Evolutionary conservation across 2,797 vertebrate genomes (phyloP).

Genomic region (Sebastes trivittatus): DNA sequence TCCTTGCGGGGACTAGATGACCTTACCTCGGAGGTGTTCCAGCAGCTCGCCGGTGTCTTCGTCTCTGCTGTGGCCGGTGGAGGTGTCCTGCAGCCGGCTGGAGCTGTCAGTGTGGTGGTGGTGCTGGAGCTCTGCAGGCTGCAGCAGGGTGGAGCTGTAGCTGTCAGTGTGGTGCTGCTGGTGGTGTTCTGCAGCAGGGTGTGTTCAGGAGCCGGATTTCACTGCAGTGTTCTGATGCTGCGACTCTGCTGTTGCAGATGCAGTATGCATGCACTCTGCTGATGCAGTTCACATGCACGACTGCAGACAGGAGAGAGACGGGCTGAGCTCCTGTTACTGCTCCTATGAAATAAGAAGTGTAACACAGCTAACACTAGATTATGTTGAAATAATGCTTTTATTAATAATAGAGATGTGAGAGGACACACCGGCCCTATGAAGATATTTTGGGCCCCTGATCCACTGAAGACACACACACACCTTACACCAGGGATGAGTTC

Average conservation of each 20-base stretch:
- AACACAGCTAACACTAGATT: neutral
- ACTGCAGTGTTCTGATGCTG: slow-evolving; percentile 45
- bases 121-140: too few species aligned
- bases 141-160: neutral
- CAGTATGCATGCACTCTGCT: too few species aligned
- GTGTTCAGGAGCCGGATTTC: slow-evolving; percentile 18
- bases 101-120: too few species aligned
- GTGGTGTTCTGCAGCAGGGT: slow-evolving; percentile 22
- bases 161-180: neutral
- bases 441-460: too few species aligned
- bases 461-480: too few species aligned
- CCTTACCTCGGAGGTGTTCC: neutral
- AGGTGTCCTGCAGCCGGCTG: neutral
- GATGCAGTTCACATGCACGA: slow-evolving; percentile 9
- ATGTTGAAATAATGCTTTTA: neutral
- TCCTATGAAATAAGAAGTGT: neutral
- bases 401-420: too few species aligned
- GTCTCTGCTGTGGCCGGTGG: neutral
- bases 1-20: too few species aligned
- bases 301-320: too few species aligned
- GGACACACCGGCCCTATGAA: too few species aligned
- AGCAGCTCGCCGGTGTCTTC: neutral
- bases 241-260: slow-evolving; percentile 1
- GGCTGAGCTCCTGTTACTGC: neutral
- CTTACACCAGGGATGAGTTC: too few species aligned